Evolutionary conservation across 2,888 invertebrate genomes (phyloP), one percentile per base, ranked within the genome.

Genomic region (Glaucopsyche alexis): DNA sequence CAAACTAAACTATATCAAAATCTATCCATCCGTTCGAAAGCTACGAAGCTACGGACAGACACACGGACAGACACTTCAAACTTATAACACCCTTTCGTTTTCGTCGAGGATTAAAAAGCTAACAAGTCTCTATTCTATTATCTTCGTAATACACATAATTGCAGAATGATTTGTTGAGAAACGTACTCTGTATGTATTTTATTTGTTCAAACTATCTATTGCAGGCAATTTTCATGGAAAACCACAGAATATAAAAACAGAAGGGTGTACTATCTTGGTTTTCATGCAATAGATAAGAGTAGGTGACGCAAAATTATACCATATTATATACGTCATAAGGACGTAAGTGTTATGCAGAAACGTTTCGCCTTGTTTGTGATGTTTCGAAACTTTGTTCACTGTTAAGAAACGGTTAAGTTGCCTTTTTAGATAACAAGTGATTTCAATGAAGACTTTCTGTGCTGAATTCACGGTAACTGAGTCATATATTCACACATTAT

Each of bases 251-350:
- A 52, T 70, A 74, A 71, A 72, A 75, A 77, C 75, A 77, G 75
- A 76, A 77, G 71, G 76, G 74, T 60, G 71, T 73, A 72, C 67
- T 85, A 85, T 84, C 84, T 82, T 80, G 81, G 82, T 84, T 86
- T 84, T 83, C 80, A 80, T 77, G 82, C 79, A 81, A 78, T 75
- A 75, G 81, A 82, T 82, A 84, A 79, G 67, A 75, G 72, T 74
- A 74, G 67, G 72, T 70, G 52, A 72, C 55, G 45, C 74, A 47
- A 75, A 75, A 70, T 16, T 75, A 40, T 16, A 13, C 42, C 71
- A 40, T 72, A 74, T 19, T 49, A 4, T 16, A 16, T 16, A 42
- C 42, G 16, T 66, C 40, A 66, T 42, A 66, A n/a, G 66, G 40
- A 66, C 42, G 66, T 8, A 42, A 42, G 8, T 66, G 42, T 42